Base-by-base conservation (phyloP, 1,140 invertebrate genomes). In the Radopholus similis region DNA sequence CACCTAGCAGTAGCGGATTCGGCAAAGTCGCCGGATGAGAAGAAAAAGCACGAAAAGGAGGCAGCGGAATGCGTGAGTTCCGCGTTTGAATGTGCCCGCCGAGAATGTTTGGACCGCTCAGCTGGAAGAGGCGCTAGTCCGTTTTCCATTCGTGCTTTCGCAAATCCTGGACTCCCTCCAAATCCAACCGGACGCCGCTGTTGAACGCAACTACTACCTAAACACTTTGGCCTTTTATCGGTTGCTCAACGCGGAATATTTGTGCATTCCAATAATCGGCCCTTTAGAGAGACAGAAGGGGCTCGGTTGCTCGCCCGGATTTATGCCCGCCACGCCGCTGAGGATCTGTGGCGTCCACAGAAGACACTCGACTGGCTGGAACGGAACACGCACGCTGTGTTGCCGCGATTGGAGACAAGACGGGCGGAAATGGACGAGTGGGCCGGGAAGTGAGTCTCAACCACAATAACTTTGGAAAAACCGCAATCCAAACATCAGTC, bases 231-330 rank as follows among this genome's bases (percentile, higher is more conserved):
- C 68, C 54, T 70, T 51, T 62, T 51, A 64, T 40, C 28, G 68
- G 68, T 70, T 15, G 21, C 37, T 28, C 4, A 13, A n/a, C 15
- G 8, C 23, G 11, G 18, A 54, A 64, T 66, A 49, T 66, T 64
- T 68, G 2, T 1, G 65, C n/a, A 68, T 6, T 4, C 35, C 15
- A 68, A 18, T 42, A 32, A n/a, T n/a, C 21, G 35, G 32, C 18
- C 23, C 21, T 73, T 74, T 40, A 73, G 72, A 6, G 73, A 76
- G 40, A n/a, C 74, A 35, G 57, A 58, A 21, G 72, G 72, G n/a
- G 37, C 71, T 21, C 28, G 57, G 23, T 37, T 73, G 28, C 23
- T 73, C 15, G 54, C 58, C 9, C 35, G 56, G 4, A 73, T 73
- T 42, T 76, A 42, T 28, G 49, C 76, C 34, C 59, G 76, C 35